These are phyloP conservation scores for Pelosia muscerda DNA, from an alignment of 2,888 invertebrate genomes.

Conservation along the genomic window DNA sequence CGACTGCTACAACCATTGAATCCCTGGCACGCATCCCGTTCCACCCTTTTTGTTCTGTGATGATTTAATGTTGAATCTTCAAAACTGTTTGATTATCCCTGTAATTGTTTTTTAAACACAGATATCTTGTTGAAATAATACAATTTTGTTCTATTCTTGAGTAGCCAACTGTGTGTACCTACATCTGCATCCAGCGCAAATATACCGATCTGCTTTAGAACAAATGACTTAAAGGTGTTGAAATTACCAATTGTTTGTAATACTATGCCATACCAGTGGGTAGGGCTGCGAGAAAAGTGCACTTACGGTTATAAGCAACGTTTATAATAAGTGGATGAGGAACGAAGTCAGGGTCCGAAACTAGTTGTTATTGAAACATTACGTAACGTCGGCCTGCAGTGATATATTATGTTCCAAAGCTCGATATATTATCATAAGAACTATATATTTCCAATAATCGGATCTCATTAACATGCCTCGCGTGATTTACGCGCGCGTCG, in stretches of 20 bases:
- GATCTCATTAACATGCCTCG: slow-evolving; percentile 54
- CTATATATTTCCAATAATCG: slow-evolving; percentile 60
- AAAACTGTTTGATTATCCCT: no score
- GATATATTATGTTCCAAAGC: slow-evolving; percentile 17
- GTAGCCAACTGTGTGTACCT: no score
- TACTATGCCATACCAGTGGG: background rate
- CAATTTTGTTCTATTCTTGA: no score
- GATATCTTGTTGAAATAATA: no score
- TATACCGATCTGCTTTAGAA: no score
- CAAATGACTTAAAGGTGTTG: no score
- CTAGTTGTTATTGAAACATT: slow-evolving; percentile 37
- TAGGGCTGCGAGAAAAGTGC: no score
- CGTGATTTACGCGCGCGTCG: slow-evolving; percentile 50
- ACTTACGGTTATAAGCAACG: no score
- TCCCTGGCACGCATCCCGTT: background rate
- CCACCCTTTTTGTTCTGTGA: slow-evolving; percentile 1
- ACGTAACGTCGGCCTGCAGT: slow-evolving; percentile 29
- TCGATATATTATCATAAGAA: slow-evolving; percentile 56
- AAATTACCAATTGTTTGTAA: background rate
- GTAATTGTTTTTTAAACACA: no score
- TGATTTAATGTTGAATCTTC: no score
- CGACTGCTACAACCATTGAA: background rate
- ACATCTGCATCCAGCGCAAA: no score
- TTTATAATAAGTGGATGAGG: background rate
- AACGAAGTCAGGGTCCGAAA: background rate